phyloP scores from a whole-genome alignment of 1,140 invertebrate genomes.

The Achatina immaculata region DNA sequence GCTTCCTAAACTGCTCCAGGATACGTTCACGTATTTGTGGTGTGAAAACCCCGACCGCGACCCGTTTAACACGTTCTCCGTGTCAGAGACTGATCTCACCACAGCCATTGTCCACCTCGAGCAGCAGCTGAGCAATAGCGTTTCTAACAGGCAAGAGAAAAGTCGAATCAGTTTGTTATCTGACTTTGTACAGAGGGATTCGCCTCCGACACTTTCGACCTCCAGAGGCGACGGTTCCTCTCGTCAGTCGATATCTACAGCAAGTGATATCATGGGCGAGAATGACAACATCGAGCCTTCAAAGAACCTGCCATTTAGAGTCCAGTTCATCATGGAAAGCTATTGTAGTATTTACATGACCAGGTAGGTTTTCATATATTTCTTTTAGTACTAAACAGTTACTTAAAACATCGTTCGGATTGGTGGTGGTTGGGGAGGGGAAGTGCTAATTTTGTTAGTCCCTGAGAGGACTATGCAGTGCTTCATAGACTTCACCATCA shows the following conservation, averaged over 20 bases:
- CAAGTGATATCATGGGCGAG: conserved; percentile 35
- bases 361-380: conserved; percentile 49
- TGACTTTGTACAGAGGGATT: background rate
- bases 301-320: conserved; percentile 50
- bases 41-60: conserved; percentile 66
- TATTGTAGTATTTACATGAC: conserved; percentile 66
- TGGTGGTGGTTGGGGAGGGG: too few species aligned
- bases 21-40: conserved; percentile 57
- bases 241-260: background rate
- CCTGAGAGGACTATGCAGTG: too few species aligned
- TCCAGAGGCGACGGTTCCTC: background rate
- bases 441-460: too few species aligned
- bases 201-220: background rate
- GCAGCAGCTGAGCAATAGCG: conserved; percentile 52
- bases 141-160: background rate
- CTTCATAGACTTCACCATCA: too few species aligned
- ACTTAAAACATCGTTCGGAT: too few species aligned
- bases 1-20: conserved; percentile 31
- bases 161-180: conserved; percentile 9
- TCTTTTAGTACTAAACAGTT: too few species aligned
- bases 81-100: conserved; percentile 65
- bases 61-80: conserved; percentile 63
- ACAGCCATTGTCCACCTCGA: conserved; percentile 63
- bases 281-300: conserved; percentile 40
- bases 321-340: conserved; percentile 66